Percentiles rank a stretch among this genome's conserved stretches.
Conservation (phyloP, 2,888 invertebrate genomes). For the Leucophenga maculata region DNA sequence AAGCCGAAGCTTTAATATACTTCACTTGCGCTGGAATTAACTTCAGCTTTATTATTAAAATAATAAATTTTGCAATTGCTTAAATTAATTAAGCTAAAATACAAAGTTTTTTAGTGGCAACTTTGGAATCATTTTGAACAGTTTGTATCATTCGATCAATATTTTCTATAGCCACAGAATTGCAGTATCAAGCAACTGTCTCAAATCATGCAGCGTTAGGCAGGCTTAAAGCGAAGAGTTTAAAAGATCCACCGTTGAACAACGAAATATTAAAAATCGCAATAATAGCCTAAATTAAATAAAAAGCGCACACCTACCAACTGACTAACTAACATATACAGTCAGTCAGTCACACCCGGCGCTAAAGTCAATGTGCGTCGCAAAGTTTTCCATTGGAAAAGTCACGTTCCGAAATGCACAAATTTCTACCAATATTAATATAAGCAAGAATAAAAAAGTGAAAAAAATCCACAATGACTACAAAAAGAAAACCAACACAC, state of each 20-base stretch:
- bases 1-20: too few species aligned
- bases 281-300: slow-evolving; percentile 51
- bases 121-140: too few species aligned
- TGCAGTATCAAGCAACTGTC: too few species aligned
- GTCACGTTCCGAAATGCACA: slow-evolving; percentile 58
- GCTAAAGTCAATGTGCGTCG: slow-evolving; percentile 27
- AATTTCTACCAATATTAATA: slow-evolving; percentile 38
- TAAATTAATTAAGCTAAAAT: too few species aligned
- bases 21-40: too few species aligned
- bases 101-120: too few species aligned
- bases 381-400: slow-evolving; percentile 44
- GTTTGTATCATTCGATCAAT: too few species aligned
- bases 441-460: neutral
- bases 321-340: slow-evolving; percentile 27
- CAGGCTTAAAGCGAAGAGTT: neutral
- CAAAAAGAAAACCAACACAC: slow-evolving; percentile 1
- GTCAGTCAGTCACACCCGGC: slow-evolving; percentile 35
- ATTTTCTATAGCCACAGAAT: too few species aligned
- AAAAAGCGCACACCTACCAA: slow-evolving; percentile 14
- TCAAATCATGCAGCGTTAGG: too few species aligned
- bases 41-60: too few species aligned
- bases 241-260: slow-evolving; percentile 33
- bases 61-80: too few species aligned
- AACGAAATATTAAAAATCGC: slow-evolving; percentile 44
- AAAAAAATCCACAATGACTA: neutral